phyloP scores from a whole-genome alignment of 1,140 invertebrate genomes.

The Lithobius niger region DNA sequence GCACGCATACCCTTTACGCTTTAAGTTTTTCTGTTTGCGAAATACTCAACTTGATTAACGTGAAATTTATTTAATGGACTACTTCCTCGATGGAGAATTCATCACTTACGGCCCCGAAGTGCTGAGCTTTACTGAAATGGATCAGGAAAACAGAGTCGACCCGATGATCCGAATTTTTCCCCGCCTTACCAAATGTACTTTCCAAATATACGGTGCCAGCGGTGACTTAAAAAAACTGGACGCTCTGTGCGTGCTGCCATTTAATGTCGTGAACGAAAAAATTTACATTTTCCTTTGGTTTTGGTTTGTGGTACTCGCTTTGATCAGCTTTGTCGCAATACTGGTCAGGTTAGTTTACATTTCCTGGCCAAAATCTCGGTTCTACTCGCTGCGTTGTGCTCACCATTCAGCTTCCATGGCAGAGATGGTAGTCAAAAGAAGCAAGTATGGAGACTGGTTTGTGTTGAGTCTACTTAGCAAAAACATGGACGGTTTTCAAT shows the following conservation, averaged over 20 bases:
- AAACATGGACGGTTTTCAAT: conserved; percentile 66
- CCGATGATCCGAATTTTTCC: conserved; percentile 30
- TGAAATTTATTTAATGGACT: conserved; percentile 52
- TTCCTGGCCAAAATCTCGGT: conserved; percentile 58
- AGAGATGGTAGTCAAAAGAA: neutral
- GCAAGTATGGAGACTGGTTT: conserved; percentile 70
- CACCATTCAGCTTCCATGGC: conserved; percentile 67
- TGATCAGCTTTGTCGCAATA: conserved; percentile 41
- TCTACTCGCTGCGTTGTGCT: conserved; percentile 63
- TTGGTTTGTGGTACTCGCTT: conserved; percentile 30
- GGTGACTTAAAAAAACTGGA: conserved; percentile 25
- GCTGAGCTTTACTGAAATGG: conserved; percentile 18
- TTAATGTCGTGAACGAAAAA: conserved; percentile 35
- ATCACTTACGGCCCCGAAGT: conserved; percentile 32
- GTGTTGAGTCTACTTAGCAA: conserved; percentile 66
- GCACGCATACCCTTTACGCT: conserved; percentile 37
- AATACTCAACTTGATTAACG: conserved; percentile 26
- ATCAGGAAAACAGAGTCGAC: conserved; percentile 24
- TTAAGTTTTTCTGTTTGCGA: conserved; percentile 28
- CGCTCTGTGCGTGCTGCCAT: conserved; percentile 30
- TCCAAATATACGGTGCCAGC: conserved; percentile 21
- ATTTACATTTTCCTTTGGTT: conserved; percentile 36
- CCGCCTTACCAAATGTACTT: conserved; percentile 23
- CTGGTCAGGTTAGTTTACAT: conserved; percentile 56
- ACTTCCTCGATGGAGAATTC: conserved; percentile 35